These are phyloP conservation scores for Myzus persicae DNA, from an alignment of 1,140 invertebrate species.

Conservation along the genomic window DNA sequence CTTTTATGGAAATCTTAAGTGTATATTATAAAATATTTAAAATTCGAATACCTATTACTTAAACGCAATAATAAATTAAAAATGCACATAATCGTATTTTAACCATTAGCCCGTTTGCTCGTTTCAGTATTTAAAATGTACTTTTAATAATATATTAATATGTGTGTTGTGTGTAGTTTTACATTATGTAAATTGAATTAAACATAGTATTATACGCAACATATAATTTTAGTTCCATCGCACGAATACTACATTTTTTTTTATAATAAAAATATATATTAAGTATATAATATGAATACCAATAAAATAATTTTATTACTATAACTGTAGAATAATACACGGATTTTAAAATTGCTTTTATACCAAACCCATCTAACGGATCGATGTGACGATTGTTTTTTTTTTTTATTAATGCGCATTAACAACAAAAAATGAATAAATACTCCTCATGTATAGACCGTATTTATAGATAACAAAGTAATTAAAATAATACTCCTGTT, in stretches of 20 bases:
- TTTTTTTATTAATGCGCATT: too few species aligned
- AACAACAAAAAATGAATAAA: neutral
- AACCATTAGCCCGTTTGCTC: neutral
- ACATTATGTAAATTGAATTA: neutral
- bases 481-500: neutral
- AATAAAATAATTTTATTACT: conserved; percentile 2
- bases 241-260: neutral
- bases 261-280: too few species aligned
- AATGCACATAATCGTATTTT: neutral
- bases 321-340: neutral
- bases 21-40: neutral
- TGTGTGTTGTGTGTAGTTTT: neutral
- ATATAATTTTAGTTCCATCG: neutral
- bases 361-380: neutral
- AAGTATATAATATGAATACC: neutral
- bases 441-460: neutral
- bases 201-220: neutral
- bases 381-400: neutral
- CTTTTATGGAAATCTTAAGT: neutral
- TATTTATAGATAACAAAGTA: neutral
- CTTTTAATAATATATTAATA: conserved; percentile 6
- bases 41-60: neutral
- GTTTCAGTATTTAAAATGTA: neutral
- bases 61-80: neutral
- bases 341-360: neutral